Conservation (phyloP, 2,113 vertebrate genomes). For the Marmota monax region DNA sequence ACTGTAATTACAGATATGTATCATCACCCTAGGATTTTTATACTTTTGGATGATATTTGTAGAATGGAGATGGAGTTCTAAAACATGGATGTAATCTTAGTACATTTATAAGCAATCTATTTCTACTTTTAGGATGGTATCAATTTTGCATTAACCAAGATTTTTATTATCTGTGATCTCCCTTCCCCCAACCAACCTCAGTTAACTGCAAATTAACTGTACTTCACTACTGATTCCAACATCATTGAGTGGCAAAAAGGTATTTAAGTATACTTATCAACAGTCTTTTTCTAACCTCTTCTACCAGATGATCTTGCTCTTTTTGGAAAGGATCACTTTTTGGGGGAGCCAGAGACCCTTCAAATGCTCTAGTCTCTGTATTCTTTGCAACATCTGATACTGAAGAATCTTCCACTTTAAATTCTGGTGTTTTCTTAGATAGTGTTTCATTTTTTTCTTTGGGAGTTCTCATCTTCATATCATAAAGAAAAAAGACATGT, state of each 20-base stretch:
- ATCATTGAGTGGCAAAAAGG: not conserved
- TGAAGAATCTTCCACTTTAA: not conserved
- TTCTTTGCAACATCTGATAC: not conserved
- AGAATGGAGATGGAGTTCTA: slow-evolving; percentile 30
- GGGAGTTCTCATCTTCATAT: not conserved
- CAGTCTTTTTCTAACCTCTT: slow-evolving; percentile 83
- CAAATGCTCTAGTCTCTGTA: not conserved
- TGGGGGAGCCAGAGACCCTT: not conserved
- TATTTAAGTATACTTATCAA: slow-evolving; percentile 28
- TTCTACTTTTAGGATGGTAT: not conserved
- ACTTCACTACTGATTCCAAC: slow-evolving; percentile 32
- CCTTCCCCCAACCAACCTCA: not conserved
- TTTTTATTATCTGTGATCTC: slow-evolving; percentile 37
- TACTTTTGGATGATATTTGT: not conserved
- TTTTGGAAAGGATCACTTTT: slow-evolving; percentile 64
- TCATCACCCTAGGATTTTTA: not conserved
- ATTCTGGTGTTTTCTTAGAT: slow-evolving; percentile 55
- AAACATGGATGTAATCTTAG: slow-evolving; percentile 11
- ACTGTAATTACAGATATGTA: too few species aligned
- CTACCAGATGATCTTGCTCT: slow-evolving; percentile 83
- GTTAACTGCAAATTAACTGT: not conserved
- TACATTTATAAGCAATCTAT: slow-evolving; percentile 34
- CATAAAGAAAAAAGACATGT: slow-evolving; percentile 67
- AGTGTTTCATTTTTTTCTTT: not conserved
- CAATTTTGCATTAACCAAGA: slow-evolving; percentile 24